A percentile compares a stretch with the other conserved stretches of the same genome.
These are phyloP conservation scores for Microhierax caerulescens DNA, from an alignment of 2,797 vertebrate genomes.

Conservation along the genomic window DNA sequence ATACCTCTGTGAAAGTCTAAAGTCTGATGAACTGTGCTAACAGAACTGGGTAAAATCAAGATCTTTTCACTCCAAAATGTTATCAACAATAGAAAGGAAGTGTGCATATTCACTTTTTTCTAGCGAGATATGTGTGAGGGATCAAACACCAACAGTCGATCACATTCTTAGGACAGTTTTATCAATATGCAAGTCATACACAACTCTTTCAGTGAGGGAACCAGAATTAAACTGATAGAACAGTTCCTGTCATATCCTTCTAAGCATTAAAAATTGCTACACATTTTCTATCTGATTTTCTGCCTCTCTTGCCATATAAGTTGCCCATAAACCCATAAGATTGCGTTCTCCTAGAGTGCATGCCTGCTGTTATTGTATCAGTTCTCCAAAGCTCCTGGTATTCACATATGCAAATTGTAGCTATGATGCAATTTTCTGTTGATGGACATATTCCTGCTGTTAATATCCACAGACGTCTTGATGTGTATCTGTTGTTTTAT, in stretches of 20 bases:
- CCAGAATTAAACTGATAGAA: not conserved
- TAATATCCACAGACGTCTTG: slow-evolving; percentile 24
- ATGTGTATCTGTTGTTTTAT: slow-evolving; percentile 24
- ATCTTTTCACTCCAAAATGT: not conserved
- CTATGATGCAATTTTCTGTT: not conserved
- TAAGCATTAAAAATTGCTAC: not conserved
- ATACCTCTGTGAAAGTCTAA: not conserved
- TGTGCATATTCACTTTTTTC: not conserved
- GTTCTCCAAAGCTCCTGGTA: not conserved
- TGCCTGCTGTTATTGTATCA: not conserved
- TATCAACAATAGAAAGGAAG: not conserved
- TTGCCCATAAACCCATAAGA: not conserved
- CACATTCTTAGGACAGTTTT: not conserved
- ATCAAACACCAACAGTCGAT: not conserved
- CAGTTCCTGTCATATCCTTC: not conserved
- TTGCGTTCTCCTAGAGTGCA: not conserved
- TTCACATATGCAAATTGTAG: slow-evolving; percentile 30
- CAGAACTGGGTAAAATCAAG: not conserved
- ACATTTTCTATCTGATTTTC: not conserved
- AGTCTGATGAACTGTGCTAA: not conserved
- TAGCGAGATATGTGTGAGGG: not conserved
- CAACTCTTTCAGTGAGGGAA: not conserved
- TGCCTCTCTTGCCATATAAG: not conserved
- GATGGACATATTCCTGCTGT: slow-evolving; percentile 35
- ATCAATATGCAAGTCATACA: not conserved